Percentiles rank a stretch among this genome's conserved stretches.
Evolutionary conservation across 2,888 invertebrate genomes (phyloP).

Genomic region (Elaeidobius kamerunicus): DNA sequence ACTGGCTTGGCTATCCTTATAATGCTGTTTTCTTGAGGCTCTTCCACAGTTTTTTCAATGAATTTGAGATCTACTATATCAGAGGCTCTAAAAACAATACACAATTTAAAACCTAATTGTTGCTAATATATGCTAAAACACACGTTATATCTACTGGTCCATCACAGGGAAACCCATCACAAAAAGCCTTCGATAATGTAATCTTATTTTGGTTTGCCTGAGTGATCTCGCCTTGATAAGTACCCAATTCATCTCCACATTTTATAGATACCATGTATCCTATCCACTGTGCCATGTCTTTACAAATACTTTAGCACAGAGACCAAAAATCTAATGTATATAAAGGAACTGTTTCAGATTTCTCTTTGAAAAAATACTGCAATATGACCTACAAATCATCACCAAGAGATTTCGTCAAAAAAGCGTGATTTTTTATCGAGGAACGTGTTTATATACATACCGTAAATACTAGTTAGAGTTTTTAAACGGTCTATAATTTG

Average conservation of each 20-base stretch:
- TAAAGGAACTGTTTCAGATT: slow-evolving; percentile 2
- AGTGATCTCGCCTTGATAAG: slow-evolving; percentile 77
- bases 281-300: slow-evolving; percentile 64
- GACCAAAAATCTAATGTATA: neutral
- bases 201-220: slow-evolving; percentile 69
- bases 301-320: no score
- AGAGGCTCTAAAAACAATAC: slow-evolving; percentile 29
- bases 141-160: slow-evolving; percentile 61
- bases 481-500: neutral
- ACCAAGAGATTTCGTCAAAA: neutral
- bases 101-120: neutral
- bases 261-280: slow-evolving; percentile 84
- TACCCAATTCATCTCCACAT: slow-evolving; percentile 72
- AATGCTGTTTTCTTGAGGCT: slow-evolving; percentile 47
- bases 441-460: neutral
- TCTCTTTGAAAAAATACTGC: slow-evolving; percentile 1
- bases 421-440: neutral
- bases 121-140: neutral
- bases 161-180: slow-evolving; percentile 68
- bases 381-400: slow-evolving; percentile 13
- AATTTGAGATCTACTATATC: slow-evolving; percentile 67
- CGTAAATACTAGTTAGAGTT: slow-evolving; percentile 1
- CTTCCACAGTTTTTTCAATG: slow-evolving; percentile 60
- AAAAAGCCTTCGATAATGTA: slow-evolving; percentile 75
- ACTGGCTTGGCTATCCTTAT: slow-evolving; percentile 56